Base-by-base conservation (phyloP, 2,113 vertebrate species). In the Seriola aureovittata region DNA sequence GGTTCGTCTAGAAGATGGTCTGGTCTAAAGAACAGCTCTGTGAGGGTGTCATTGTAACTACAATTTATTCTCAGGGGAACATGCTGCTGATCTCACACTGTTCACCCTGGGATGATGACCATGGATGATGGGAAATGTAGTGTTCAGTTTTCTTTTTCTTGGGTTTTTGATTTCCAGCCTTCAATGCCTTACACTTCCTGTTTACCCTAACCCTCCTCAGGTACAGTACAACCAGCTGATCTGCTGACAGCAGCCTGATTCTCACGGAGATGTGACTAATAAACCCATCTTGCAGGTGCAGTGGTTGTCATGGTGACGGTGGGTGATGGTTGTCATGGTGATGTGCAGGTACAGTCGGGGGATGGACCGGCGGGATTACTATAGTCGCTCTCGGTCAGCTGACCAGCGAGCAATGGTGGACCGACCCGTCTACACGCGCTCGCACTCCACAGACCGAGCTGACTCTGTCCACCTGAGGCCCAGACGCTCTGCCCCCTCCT, bases 401-500 rank as follows among this genome's bases (percentile, higher is more conserved):
- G 98, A 98, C 92, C 97, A 97, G 85, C 96, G 96, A 88, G 95
- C 97, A 79, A 95, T 97, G 90, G 95, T 93, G 73, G 97, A 98
- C 93, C 96, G 96, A 93, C 97, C 95, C 71, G 89, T 86, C 95
- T 95, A 91, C 83, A 80, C 95, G 64, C 97, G 97, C 94, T 99
- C 97, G 81, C 96, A 96, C 95, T 98, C 97, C 92, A 96, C 96
- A 75, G 97, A 98, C 83, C 96, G 96, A 92, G 95, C 96, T 68
- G 97, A 97, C 78, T 95, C 96, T 90, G 95, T 96, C 95, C 95
- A 97, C 96, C 96, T 96, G 96, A 97, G 97, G 96, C 98, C 97
- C 50, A 95, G 97, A 96, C 96, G 96, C 96, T 99, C 97, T 77
- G 97, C 97, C 96, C 98, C 97, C 94, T 96, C 98, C 93, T 99